Percentiles rank a stretch among this genome's conserved stretches.
Evolutionary conservation across 1,140 invertebrate species (phyloP).

Genomic region (Drosophila elegans): DNA sequence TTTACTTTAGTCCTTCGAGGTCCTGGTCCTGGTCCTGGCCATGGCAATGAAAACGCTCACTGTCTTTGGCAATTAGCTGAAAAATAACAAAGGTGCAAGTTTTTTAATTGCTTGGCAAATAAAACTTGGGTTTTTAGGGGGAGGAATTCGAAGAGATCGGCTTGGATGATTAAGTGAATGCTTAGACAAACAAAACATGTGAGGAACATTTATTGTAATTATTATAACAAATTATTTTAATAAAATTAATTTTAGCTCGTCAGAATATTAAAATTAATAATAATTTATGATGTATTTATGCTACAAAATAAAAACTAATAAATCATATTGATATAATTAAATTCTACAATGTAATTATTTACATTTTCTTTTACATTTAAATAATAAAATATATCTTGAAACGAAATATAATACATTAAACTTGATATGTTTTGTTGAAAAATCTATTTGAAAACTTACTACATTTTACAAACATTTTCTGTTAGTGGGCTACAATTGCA

Average conservation of each 20-base stretch:
- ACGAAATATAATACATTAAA: too few relatives aligned
- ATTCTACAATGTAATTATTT: too few relatives aligned
- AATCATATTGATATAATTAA: too few relatives aligned
- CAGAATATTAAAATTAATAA: too few relatives aligned
- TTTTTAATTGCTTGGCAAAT: constrained; percentile 40
- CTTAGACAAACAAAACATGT: background rate
- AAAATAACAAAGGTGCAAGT: constrained; percentile 17
- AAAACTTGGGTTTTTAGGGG: background rate
- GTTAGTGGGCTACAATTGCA: background rate
- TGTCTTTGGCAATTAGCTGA: constrained; percentile 36
- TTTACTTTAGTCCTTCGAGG: constrained; percentile 31
- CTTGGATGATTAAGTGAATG: background rate
- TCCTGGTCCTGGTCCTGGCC: constrained; percentile 13
- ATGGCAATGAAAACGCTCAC: constrained; percentile 34
- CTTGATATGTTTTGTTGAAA: too few relatives aligned
- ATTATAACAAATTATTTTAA: too few relatives aligned
- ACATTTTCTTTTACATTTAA: too few relatives aligned
- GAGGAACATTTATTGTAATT: too few relatives aligned
- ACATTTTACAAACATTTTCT: background rate
- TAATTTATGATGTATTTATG: too few relatives aligned
- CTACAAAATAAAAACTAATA: too few relatives aligned
- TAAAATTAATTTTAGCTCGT: too few relatives aligned
- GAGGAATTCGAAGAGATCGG: background rate
- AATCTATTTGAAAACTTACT: too few relatives aligned
- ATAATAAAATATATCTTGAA: background rate